Evolutionary conservation across 1,140 invertebrate species (phyloP).

Genomic region (Leptinotarsa texana): DNA sequence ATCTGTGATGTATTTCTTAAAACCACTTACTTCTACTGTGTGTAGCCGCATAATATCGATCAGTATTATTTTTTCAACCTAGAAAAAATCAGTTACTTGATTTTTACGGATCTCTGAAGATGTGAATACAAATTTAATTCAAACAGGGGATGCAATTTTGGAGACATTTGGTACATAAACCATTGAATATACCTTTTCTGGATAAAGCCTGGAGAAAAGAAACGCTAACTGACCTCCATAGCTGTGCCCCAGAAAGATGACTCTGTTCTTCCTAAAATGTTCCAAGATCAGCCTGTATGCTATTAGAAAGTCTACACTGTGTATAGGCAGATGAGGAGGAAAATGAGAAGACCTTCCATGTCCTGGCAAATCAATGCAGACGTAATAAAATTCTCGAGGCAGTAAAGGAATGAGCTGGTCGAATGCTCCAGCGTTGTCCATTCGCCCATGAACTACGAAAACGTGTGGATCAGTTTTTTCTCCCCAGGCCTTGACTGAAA

Average conservation of each 20-base stretch:
- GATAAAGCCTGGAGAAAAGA: constrained; percentile 58
- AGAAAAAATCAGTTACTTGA: constrained; percentile 1
- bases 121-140: background rate
- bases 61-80: constrained; percentile 59
- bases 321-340: constrained; percentile 58
- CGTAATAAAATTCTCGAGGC: constrained; percentile 63
- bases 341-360: constrained; percentile 70
- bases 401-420: constrained; percentile 66
- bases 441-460: constrained; percentile 65
- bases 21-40: constrained; percentile 44
- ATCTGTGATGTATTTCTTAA: constrained; percentile 44
- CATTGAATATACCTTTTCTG: constrained; percentile 43
- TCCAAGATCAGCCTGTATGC: constrained; percentile 60
- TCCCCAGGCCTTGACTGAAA: constrained; percentile 69
- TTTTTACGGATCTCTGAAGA: background rate
- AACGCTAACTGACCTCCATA: constrained; percentile 60
- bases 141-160: background rate
- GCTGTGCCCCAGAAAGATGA: constrained; percentile 64
- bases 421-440: constrained; percentile 71
- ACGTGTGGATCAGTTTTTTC: constrained; percentile 58
- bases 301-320: constrained; percentile 57
- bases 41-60: constrained; percentile 59
- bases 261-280: constrained; percentile 56
- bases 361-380: constrained; percentile 70
- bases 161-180: constrained; percentile 22